These are phyloP conservation scores for Acrocephalus arundinaceus DNA, from an alignment of 2,113 vertebrate genomes.

Conservation along the genomic window DNA sequence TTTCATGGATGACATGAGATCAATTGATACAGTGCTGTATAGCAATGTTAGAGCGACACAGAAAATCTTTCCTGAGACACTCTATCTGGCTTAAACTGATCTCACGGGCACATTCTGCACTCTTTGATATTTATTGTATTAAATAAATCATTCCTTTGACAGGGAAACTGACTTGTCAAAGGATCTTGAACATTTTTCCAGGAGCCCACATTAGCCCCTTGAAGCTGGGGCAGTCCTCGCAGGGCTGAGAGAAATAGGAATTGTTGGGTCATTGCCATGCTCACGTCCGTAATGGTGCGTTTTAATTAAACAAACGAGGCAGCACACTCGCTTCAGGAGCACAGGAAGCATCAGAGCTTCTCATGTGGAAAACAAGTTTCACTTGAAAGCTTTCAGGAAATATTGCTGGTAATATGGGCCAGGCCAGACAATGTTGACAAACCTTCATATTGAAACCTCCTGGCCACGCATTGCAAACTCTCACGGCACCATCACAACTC, in stretches of 20 bases:
- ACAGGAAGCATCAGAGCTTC: neutral
- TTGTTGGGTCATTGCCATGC: neutral
- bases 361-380: conserved; percentile 19
- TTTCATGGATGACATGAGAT: neutral
- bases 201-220: neutral
- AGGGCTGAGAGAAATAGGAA: neutral
- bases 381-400: conserved; percentile 13
- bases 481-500: neutral
- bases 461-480: neutral
- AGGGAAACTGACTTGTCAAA: neutral
- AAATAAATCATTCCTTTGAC: neutral
- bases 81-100: neutral
- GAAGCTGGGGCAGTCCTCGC: fast-evolving
- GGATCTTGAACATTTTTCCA: neutral
- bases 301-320: conserved; percentile 10
- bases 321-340: neutral
- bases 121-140: neutral
- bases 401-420: neutral
- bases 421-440: neutral
- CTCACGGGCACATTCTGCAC: neutral
- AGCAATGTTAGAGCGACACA: neutral
- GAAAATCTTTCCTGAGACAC: neutral
- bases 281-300: neutral
- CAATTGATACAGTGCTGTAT: neutral
- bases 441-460: neutral